Evolutionary conservation across 2,888 invertebrate species (phyloP).

Genomic region (Leptura quadrifasciata): DNA sequence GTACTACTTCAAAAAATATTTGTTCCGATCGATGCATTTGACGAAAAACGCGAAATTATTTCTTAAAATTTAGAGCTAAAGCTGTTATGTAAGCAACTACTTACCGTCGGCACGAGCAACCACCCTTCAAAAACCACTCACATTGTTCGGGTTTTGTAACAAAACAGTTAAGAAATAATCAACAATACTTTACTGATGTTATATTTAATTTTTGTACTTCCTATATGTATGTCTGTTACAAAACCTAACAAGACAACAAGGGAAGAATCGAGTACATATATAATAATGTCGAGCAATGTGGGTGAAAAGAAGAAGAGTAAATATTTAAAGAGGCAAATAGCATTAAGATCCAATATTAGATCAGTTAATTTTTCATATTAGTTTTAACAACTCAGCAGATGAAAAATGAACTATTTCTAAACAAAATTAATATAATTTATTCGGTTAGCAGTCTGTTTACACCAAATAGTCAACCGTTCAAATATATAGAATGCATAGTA

Average conservation of each 20-base stretch:
- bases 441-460: too few species aligned
- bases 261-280: not conserved
- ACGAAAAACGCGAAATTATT: not conserved
- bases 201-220: not conserved
- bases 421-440: too few species aligned
- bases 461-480: too few species aligned
- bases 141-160: slow-evolving; percentile 28
- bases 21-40: slow-evolving; percentile 17
- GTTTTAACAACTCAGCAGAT: too few species aligned
- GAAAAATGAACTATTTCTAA: too few species aligned
- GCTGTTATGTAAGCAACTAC: slow-evolving; percentile 38
- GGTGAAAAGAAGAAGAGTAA: slow-evolving; percentile 10
- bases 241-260: slow-evolving; percentile 3
- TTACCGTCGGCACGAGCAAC: slow-evolving; percentile 52
- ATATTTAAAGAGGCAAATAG: slow-evolving; percentile 6
- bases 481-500: too few species aligned
- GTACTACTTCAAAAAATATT: slow-evolving; percentile 50
- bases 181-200: not conserved
- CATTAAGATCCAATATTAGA: slow-evolving; percentile 12
- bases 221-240: not conserved
- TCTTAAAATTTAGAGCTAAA: slow-evolving; percentile 24
- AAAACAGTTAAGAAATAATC: not conserved
- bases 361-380: too few species aligned
- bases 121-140: slow-evolving; percentile 49
- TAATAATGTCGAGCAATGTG: not conserved